Percentiles rank a stretch among this genome's conserved stretches.
Evolutionary conservation across 1,140 invertebrate species (phyloP).

Genomic region (Theocolax elegans): DNA sequence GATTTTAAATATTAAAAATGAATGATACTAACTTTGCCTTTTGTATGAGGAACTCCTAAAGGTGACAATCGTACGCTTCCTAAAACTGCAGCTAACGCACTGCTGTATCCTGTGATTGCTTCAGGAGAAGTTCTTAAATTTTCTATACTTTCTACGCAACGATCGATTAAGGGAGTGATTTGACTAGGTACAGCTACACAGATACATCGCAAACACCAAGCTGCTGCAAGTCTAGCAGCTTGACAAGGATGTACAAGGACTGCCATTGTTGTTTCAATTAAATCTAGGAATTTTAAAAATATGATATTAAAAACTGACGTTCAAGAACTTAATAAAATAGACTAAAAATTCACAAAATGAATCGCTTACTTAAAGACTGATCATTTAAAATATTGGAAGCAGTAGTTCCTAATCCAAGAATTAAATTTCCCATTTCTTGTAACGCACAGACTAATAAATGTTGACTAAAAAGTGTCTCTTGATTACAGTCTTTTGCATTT

Average conservation of each 20-base stretch:
- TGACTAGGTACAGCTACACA: slow-evolving; percentile 94
- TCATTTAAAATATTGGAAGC: slow-evolving; percentile 89
- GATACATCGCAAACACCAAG: slow-evolving; percentile 93
- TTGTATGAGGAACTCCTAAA: slow-evolving; percentile 94
- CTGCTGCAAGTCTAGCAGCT: slow-evolving; percentile 89
- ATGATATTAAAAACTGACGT: slow-evolving; percentile 14
- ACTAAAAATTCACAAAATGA: slow-evolving; percentile 27
- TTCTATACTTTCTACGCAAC: slow-evolving; percentile 87
- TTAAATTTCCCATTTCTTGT: slow-evolving; percentile 88
- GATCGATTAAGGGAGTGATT: slow-evolving; percentile 91
- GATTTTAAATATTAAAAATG: background rate
- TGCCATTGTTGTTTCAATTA: slow-evolving; percentile 73
- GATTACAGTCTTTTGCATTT: slow-evolving; percentile 89
- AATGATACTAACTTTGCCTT: slow-evolving; percentile 81
- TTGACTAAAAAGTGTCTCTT: slow-evolving; percentile 92
- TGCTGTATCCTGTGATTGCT: slow-evolving; percentile 93
- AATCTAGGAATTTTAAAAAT: slow-evolving; percentile 55
- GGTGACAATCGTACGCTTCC: slow-evolving; percentile 92
- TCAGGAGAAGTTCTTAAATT: slow-evolving; percentile 91
- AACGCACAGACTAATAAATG: slow-evolving; percentile 94
- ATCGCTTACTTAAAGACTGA: slow-evolving; percentile 78
- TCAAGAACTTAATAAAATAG: slow-evolving; percentile 18
- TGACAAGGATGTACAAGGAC: slow-evolving; percentile 93
- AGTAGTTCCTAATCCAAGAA: slow-evolving; percentile 90
- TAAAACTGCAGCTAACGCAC: slow-evolving; percentile 90